These are phyloP conservation scores for Pycnomerus fuliginosus DNA, from an alignment of 2,888 invertebrate species.

Conservation along the genomic window DNA sequence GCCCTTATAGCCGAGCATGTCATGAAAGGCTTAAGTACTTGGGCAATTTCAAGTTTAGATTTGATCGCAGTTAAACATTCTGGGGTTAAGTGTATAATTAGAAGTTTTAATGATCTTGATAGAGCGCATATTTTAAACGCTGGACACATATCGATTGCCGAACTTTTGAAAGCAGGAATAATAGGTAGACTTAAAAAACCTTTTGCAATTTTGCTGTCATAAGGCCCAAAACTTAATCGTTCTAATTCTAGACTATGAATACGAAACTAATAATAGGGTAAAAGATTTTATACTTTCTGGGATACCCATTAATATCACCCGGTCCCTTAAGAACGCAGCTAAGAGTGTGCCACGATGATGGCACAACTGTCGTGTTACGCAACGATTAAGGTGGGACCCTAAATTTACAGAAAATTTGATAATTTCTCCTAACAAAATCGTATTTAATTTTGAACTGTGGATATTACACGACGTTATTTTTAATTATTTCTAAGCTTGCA, in stretches of 20 bases:
- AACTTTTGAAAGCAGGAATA: slow-evolving; percentile 4
- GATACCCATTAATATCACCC: slow-evolving; percentile 18
- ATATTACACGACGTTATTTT: slow-evolving; percentile 20
- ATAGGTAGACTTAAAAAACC: too few relatives aligned
- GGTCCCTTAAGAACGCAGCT: slow-evolving; percentile 19
- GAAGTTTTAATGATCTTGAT: slow-evolving; percentile 26
- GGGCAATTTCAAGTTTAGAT: slow-evolving; percentile 24
- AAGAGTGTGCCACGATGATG: slow-evolving; percentile 23
- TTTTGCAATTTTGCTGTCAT: slow-evolving; percentile 24
- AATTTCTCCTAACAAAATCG: slow-evolving; percentile 25
- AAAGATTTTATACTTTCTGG: slow-evolving; percentile 20
- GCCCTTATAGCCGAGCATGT: too few relatives aligned
- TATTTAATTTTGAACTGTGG: slow-evolving; percentile 25
- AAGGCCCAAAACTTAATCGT: slow-evolving; percentile 11
- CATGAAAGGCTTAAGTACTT: too few relatives aligned
- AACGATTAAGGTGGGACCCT: slow-evolving; percentile 24
- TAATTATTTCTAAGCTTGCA: too few relatives aligned
- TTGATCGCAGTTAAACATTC: slow-evolving; percentile 24
- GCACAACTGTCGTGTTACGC: slow-evolving; percentile 24
- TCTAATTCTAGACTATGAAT: slow-evolving; percentile 25
- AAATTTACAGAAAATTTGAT: slow-evolving; percentile 26
- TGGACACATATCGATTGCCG: slow-evolving; percentile 22
- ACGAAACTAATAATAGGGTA: slow-evolving; percentile 24
- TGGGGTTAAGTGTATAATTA: slow-evolving; percentile 27
- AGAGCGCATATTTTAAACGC: slow-evolving; percentile 17